phyloP scores from a whole-genome alignment of 2,888 invertebrate genomes.

The Poecilobothrus nobilitatus region DNA sequence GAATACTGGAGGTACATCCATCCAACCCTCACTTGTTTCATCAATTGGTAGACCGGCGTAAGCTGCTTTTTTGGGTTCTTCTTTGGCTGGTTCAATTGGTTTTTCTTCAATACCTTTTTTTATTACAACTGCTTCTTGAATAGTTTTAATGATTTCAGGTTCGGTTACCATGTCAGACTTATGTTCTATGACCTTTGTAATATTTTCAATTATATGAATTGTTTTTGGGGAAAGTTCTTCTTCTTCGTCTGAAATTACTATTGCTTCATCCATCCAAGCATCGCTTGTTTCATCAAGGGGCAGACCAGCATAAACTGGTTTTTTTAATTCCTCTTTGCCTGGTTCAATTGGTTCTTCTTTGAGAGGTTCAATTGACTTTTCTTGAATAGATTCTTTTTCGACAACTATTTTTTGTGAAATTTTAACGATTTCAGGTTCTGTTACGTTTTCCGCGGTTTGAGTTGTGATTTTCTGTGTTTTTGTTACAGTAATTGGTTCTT shows the following conservation, averaged over 20 bases:
- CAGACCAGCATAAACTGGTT: conserved; percentile 31
- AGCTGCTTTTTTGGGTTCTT: conserved; percentile 15
- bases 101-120: background rate
- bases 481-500: conserved; percentile 13
- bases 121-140: background rate
- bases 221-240: conserved; percentile 11
- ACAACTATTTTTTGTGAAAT: background rate
- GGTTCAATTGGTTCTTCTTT: background rate
- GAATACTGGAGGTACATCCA: conserved; percentile 29
- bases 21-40: conserved; percentile 29
- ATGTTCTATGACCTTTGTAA: background rate
- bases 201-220: conserved; percentile 7
- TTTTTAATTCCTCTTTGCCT: conserved; percentile 16
- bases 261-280: conserved; percentile 35
- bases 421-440: background rate
- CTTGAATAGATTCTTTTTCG: background rate
- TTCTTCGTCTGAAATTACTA: conserved; percentile 30
- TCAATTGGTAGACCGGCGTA: conserved; percentile 29
- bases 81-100: background rate
- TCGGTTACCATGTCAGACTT: background rate
- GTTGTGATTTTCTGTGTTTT: background rate
- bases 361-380: background rate
- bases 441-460: background rate
- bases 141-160: background rate
- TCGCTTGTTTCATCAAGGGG: conserved; percentile 33